Conservation (phyloP, 2,113 vertebrate species). For the Guaruba guarouba region DNA sequence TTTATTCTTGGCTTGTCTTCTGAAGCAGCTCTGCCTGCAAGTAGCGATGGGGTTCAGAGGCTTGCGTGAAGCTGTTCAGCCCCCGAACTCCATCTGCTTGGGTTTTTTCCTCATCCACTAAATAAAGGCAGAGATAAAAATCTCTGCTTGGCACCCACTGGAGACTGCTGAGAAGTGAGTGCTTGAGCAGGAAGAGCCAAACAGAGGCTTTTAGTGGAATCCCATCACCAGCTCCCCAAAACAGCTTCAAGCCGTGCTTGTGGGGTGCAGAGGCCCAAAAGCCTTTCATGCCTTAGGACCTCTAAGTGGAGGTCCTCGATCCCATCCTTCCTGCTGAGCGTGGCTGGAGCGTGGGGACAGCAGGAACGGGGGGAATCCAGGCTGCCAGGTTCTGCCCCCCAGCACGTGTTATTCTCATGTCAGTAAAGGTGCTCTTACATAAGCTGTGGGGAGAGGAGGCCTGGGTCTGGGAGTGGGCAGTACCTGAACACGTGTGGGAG, state of each 20-base stretch:
- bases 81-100: slow-evolving; percentile 54
- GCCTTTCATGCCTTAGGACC: neutral
- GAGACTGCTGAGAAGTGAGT: neutral
- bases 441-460: neutral
- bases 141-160: slow-evolving; percentile 37
- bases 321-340: neutral
- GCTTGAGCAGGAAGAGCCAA: neutral
- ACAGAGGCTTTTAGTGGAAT: slow-evolving; percentile 1
- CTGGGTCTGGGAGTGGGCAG: neutral
- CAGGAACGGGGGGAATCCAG: fast-evolving
- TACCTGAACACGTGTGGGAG: neutral
- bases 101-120: neutral
- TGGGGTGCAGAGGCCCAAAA: neutral
- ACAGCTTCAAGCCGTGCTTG: neutral
- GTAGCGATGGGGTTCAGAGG: slow-evolving; percentile 13
- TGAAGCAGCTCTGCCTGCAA: neutral
- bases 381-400: neutral
- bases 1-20: neutral
- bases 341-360: neutral
- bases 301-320: neutral
- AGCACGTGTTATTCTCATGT: fast-evolving
- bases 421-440: neutral
- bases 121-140: slow-evolving; percentile 44
- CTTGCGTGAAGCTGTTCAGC: slow-evolving; percentile 47
- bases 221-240: neutral